These are phyloP conservation scores for Xestia ashworthii DNA, from an alignment of 2,888 invertebrate genomes.

Conservation along the genomic window DNA sequence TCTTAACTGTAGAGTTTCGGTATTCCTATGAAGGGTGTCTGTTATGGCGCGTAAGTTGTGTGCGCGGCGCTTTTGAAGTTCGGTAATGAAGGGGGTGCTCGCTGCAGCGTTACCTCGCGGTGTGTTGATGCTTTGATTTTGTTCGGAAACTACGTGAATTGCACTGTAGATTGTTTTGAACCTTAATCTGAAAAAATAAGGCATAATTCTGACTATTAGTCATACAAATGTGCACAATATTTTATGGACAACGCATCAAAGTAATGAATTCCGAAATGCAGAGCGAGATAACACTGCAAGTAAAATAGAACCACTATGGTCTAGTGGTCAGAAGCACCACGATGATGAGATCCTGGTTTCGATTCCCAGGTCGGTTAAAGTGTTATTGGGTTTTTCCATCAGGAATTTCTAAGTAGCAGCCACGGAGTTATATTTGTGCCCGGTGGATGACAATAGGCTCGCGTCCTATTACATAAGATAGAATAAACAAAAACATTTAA, in stretches of 20 bases:
- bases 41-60: conserved; percentile 26
- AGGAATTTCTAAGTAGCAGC: too few species aligned
- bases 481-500: too few species aligned
- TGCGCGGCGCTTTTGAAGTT: conserved; percentile 37
- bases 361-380: too few species aligned
- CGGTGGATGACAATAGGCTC: too few species aligned
- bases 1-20: conserved; percentile 74
- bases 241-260: background rate
- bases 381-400: too few species aligned
- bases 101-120: background rate
- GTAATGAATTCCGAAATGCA: background rate
- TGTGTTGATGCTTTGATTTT: background rate
- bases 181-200: background rate
- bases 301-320: background rate
- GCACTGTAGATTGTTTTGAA: background rate
- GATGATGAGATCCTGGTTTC: too few species aligned
- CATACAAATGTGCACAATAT: background rate
- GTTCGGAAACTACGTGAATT: background rate
- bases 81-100: conserved; percentile 10
- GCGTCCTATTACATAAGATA: too few species aligned
- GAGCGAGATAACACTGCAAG: background rate
- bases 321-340: too few species aligned
- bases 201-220: background rate
- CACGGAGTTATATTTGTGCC: too few species aligned
- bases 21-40: conserved; percentile 46